Percentiles rank a stretch among this genome's conserved stretches.
Conservation (phyloP, 1,140 invertebrate species). For the Diorhabda carinulata region DNA sequence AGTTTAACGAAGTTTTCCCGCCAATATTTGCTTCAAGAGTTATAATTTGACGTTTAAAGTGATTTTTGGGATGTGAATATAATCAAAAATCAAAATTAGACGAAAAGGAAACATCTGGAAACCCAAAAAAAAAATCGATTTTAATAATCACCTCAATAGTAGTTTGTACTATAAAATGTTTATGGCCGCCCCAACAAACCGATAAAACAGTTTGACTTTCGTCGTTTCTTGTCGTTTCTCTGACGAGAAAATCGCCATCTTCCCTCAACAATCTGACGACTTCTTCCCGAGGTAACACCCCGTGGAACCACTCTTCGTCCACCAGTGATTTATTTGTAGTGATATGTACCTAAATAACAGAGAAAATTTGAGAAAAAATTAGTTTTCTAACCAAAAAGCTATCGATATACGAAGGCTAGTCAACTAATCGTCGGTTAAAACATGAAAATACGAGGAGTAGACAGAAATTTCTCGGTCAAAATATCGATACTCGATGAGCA, state of each 20-base stretch:
- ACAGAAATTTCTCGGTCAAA: too few species aligned
- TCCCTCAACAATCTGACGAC: constrained; percentile 83
- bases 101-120: too few species aligned
- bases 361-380: constrained; percentile 7
- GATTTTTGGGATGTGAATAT: too few species aligned
- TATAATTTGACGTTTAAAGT: too few species aligned
- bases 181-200: constrained; percentile 92
- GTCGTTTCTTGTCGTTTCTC: constrained; percentile 90
- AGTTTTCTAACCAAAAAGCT: not conserved
- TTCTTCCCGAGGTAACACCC: constrained; percentile 91
- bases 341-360: constrained; percentile 36
- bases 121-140: too few species aligned
- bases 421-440: too few species aligned
- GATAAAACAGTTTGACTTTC: constrained; percentile 91
- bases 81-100: too few species aligned
- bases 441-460: too few species aligned
- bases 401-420: too few species aligned
- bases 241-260: constrained; percentile 91
- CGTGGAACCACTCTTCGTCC: constrained; percentile 97
- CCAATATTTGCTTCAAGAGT: too few species aligned
- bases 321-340: constrained; percentile 60
- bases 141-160: constrained; percentile 67
- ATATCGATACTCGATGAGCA: too few species aligned
- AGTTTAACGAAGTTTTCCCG: too few species aligned
- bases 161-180: constrained; percentile 97